These are phyloP conservation scores for Acanthoscelides obtectus DNA, from an alignment of 2,888 invertebrate genomes.

Conservation along the genomic window DNA sequence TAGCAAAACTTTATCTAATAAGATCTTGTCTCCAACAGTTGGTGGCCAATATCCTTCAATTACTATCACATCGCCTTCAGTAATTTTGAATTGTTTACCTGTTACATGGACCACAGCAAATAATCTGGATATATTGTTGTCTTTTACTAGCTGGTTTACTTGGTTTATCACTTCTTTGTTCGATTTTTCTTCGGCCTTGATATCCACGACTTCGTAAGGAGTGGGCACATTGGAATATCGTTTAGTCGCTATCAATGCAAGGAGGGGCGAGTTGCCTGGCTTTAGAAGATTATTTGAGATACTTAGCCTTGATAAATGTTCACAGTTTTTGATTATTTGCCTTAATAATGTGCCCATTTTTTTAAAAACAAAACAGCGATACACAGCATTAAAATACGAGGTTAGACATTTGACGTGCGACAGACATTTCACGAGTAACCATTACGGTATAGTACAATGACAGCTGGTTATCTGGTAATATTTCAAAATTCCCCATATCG, in stretches of 20 bases:
- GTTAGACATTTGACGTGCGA: no score
- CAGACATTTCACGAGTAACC: no score
- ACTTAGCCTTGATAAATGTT: background rate
- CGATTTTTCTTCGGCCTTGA: slow-evolving; percentile 29
- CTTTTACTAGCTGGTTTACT: slow-evolving; percentile 60
- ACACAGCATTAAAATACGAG: no score
- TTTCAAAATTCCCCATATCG: no score
- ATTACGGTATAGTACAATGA: no score
- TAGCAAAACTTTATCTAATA: slow-evolving; percentile 76
- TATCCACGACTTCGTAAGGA: slow-evolving; percentile 39
- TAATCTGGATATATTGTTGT: slow-evolving; percentile 55
- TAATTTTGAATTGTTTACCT: slow-evolving; percentile 82
- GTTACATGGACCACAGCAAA: slow-evolving; percentile 80
- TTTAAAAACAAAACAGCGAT: background rate
- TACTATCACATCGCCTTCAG: slow-evolving; percentile 78
- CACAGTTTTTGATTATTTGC: background rate
- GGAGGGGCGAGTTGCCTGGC: background rate
- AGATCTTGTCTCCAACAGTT: slow-evolving; percentile 71
- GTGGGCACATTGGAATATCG: slow-evolving; percentile 23
- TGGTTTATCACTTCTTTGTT: slow-evolving; percentile 54
- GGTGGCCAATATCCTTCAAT: slow-evolving; percentile 84
- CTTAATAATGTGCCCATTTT: background rate
- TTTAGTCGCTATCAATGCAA: background rate
- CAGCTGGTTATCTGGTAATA: no score
- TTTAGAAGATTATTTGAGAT: background rate